Evolutionary conservation across 2,113 vertebrate species (phyloP).

Genomic region (Brienomyrus longianalis): DNA sequence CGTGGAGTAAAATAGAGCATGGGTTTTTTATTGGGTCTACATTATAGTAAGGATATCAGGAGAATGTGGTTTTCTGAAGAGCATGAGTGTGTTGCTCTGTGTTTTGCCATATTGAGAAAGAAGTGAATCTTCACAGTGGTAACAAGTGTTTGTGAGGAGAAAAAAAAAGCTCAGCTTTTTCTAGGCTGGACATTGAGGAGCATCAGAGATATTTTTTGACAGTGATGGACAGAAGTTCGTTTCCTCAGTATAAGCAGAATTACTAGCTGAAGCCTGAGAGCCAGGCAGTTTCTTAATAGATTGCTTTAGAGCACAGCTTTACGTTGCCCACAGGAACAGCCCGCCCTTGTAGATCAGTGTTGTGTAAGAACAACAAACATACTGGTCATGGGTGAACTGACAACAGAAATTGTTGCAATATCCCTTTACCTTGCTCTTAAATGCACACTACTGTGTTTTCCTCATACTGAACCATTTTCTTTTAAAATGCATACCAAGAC

Average conservation of each 20-base stretch:
- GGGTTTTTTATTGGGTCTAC: neutral
- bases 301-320: neutral
- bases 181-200: neutral
- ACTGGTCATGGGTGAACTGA: neutral
- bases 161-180: neutral
- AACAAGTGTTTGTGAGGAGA: neutral
- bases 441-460: neutral
- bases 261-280: neutral
- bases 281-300: neutral
- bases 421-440: neutral
- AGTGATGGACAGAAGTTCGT: neutral
- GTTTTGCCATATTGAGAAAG: neutral
- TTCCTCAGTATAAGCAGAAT: neutral
- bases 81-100: neutral
- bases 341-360: neutral
- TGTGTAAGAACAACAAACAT: neutral
- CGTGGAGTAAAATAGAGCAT: neutral
- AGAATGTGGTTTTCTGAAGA: neutral
- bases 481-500: neutral
- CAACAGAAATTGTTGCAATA: neutral
- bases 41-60: neutral
- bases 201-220: conserved; percentile 2
- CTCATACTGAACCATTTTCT: neutral
- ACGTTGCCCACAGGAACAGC: neutral
- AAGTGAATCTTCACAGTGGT: neutral